Base-by-base conservation (phyloP, 1,140 invertebrate genomes). In the Leptopilina clavipes region DNA sequence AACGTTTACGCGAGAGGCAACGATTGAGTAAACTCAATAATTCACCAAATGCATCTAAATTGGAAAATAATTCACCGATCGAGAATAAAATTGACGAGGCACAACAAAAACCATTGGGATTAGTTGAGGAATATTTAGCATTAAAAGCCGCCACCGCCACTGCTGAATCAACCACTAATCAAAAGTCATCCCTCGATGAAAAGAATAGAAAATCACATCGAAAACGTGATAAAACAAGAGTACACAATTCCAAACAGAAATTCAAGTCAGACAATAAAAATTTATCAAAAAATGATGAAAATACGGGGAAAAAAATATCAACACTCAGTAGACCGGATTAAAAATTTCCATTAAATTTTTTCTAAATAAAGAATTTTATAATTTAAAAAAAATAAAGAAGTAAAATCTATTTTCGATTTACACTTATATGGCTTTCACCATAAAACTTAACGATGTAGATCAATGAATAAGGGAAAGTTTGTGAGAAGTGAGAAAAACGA, bases 111-210 rank as follows among this genome's bases (percentile, higher is more conserved):
- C 86, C 89, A 6, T 87, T 86, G 65, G 90, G 90, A 40, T 91
- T 89, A 5, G 89, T 91, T 0, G 85, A 89, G 70, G 89, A 91
- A 77, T 91, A 91, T 80, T 82, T 90, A 40, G 89, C 89, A n/a
- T 78, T 91, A 25, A 90, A 90, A 75, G 76, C 80, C 73, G 79
- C 73, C 17, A 40, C 76, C 19, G 52, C 70, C 17, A 18, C 74
- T 74, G 45, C 31, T 18, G 43, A 31, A 31, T 31, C 25, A 31
- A 31, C 43, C 12, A 9, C 22, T 59, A 31, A 74, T 22, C 18
- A 37, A 48, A 48, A 56, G n/a, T 45, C 43, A 19, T 37, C 19
- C 5, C 1, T 5, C 25, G 43, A 31, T 59, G 59, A 59, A 9
- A 56, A 12, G 45, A 65, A 7, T 31, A 56, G 10, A 59, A 44